Conservation (phyloP, 2,888 invertebrate species). For the Cantharis lateralis region DNA sequence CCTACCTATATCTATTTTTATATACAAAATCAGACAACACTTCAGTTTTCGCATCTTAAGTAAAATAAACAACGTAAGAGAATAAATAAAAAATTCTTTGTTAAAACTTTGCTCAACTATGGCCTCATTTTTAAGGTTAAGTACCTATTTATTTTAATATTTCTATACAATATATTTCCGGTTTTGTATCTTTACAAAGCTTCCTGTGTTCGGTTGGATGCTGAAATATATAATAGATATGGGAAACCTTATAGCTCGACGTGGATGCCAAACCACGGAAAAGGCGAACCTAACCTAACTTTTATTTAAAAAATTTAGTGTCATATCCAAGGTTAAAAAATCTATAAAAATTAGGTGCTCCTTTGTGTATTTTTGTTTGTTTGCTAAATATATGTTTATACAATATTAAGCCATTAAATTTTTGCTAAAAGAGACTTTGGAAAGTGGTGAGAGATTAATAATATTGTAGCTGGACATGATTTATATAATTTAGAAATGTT, state of each 20-base stretch:
- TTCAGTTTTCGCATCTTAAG: background rate
- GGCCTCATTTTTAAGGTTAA: background rate
- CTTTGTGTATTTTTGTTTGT: background rate
- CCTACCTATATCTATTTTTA: background rate
- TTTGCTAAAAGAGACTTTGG: background rate
- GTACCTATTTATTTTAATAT: too few relatives aligned
- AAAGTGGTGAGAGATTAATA: background rate
- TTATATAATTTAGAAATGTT: background rate
- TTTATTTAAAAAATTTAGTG: background rate
- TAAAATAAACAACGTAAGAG: background rate
- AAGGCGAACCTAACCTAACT: too few relatives aligned
- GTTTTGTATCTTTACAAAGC: too few relatives aligned
- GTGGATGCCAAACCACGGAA: too few relatives aligned
- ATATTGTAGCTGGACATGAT: background rate
- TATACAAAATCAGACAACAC: background rate
- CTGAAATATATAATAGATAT: too few relatives aligned
- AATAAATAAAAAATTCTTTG: background rate
- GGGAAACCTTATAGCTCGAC: too few relatives aligned
- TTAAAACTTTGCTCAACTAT: background rate
- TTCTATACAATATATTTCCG: too few relatives aligned
- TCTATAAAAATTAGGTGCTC: background rate
- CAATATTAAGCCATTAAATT: background rate
- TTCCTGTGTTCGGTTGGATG: too few relatives aligned
- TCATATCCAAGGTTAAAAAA: background rate
- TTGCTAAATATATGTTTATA: too few relatives aligned